Base-by-base conservation (phyloP, 2,797 vertebrate genomes). In the Aplochiton taeniatus region DNA sequence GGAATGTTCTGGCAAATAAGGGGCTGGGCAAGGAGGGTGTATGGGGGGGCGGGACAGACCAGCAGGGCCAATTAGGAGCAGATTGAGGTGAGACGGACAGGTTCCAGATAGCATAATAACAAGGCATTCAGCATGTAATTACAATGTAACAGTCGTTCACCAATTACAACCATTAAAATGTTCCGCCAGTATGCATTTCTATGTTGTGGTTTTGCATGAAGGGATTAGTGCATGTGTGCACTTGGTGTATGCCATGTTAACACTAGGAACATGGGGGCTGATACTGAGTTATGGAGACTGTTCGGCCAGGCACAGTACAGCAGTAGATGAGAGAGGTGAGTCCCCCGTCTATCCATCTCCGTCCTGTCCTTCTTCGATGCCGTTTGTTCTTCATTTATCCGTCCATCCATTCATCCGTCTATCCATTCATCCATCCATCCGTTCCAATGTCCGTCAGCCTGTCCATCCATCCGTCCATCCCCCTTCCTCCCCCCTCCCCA, bases 31-130 rank as follows among this genome's bases (percentile, higher is more conserved):
- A 31, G 31, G 3, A 31, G 31, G 31, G 31, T 31, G 31, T 31
- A 31, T 6, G 68, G 57, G 61, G 76, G 81, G 81, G 85, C 68
- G 83, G 83, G 78, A 83, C 82, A 84, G 81, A 86, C 86, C 83
- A 86, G 89, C 86, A 86, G 79, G 81, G 90, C 88, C 88, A 91
- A 92, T 91, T 92, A 92, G 89, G 89, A 85, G 88, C 83, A 91
- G 89, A 92, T 91, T 90, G 89, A 89, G 89, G 84, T 89, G 83
- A 88, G 81, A 88, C 79, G 61, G 86, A 90, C 88, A 90, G 84
- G 85, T 87, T 87, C 83, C 87, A 86, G 89, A 89, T 87, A 84
- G 84, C 83, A 86, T 89, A 89, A 90, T 89, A 88, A 85, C 87
- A 86, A 88, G 83, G 84, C 88, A 83, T 83, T 87, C 89, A 86